Base-by-base conservation (phyloP, 2,888 invertebrate species). In the Polietes domitor region DNA sequence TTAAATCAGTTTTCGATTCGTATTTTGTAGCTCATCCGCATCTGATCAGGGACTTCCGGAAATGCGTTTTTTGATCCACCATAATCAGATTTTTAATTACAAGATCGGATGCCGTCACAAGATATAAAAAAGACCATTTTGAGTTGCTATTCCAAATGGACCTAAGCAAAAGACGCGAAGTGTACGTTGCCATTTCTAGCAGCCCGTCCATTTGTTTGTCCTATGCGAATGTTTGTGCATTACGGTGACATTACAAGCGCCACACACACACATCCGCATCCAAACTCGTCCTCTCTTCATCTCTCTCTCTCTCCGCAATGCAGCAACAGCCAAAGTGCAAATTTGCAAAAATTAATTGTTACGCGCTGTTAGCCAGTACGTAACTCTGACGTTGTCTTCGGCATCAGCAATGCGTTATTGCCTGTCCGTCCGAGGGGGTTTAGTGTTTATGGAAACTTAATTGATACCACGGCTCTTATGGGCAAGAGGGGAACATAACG, bases 341-440 rank as follows among this genome's bases (percentile, higher is more conserved):
- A 89, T 89, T 89, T 90, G 90, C 88, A 90, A 88, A 90, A 89
- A 89, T 88, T 90, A 88, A 88, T 83, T 80, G 77, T 80, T 77
- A 80, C 80, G 58, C 26, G 12, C 4, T 80, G 77, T 61, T 74
- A 68, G 68, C 26, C 58, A 28, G 32, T n/a, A n/a, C n/a, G n/a
- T n/a, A n/a, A n/a, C n/a, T n/a, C 50, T 24, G 41, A 41, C 26
- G 10, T 24, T 26, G 37, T 75, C 41, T 10, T 65, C 71, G 41
- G 65, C 65, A 43, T 65, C 43, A 26, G 2, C 72, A 41, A 55
- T 43, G 41, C 43, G 21, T 32, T 70, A 50, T 50, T 37, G 24
- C 58, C 28, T 41, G 32, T 28, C 17, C 1, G 41, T 71, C 61
- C 73, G 26, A 50, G 61, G 47, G 72, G 21, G 28, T 53, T 63